Evolutionary conservation across 1,140 invertebrate genomes (phyloP).

Genomic region (Drosophila saltans): DNA sequence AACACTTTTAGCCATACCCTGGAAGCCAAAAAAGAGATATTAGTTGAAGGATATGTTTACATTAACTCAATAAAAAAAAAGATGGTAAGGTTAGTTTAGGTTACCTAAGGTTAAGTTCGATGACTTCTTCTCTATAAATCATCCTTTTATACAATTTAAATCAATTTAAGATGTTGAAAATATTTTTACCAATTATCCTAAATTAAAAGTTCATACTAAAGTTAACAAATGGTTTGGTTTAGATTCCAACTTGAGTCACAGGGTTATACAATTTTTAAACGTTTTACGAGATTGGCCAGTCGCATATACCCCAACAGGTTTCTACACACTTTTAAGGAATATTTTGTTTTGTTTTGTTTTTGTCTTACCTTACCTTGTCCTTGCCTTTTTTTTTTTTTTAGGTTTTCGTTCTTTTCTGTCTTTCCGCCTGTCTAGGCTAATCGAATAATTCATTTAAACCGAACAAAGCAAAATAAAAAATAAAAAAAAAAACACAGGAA

Average conservation of each 20-base stretch:
- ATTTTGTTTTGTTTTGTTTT: neutral
- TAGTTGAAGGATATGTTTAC: neutral
- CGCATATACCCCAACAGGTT: neutral
- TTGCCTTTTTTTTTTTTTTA: conserved; percentile 4
- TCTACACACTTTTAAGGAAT: neutral
- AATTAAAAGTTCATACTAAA: no score
- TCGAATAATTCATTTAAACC: conserved; percentile 59
- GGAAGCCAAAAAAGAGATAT: neutral
- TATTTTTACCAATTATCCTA: no score
- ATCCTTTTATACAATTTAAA: no score
- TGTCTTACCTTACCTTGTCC: neutral
- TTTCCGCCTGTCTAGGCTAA: conserved; percentile 33
- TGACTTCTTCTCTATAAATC: no score
- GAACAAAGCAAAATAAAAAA: conserved; percentile 13
- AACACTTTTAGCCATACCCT: conserved; percentile 5
- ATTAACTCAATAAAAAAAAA: no score
- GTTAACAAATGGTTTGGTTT: no score
- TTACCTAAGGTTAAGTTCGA: neutral
- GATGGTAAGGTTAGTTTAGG: neutral
- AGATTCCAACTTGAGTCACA: no score
- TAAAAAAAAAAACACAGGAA: conserved; percentile 8
- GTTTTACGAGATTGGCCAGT: neutral
- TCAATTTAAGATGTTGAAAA: no score
- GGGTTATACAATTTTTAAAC: no score
- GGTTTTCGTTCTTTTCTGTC: conserved; percentile 17